These are phyloP conservation scores for Melanocharis versteri DNA, from an alignment of 2,113 vertebrate genomes.

Conservation along the genomic window DNA sequence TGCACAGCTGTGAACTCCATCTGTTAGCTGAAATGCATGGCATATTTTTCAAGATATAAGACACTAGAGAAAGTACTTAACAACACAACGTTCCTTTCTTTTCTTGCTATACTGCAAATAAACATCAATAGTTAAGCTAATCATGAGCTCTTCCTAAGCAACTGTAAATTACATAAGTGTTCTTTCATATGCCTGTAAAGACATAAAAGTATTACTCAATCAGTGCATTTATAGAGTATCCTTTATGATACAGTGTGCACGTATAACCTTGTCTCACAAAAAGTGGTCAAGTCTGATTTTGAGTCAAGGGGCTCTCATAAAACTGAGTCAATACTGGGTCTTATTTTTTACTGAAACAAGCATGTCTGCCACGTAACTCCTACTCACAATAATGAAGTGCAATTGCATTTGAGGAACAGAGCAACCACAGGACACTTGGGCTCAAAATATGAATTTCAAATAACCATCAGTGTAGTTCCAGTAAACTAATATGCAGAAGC, in stretches of 20 bases:
- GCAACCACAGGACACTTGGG: neutral
- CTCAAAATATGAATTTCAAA: neutral
- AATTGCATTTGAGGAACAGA: neutral
- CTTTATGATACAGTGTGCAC: neutral
- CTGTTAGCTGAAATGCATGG: constrained; percentile 24
- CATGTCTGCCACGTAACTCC: neutral
- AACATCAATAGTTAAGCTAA: constrained; percentile 29
- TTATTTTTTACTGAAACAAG: neutral
- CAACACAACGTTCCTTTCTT: neutral
- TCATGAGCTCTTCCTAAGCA: neutral
- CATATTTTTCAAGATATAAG: constrained; percentile 30
- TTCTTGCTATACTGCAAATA: neutral
- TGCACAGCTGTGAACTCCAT: constrained; percentile 54
- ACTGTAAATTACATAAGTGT: constrained; percentile 27
- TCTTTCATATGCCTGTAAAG: constrained; percentile 19
- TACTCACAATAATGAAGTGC: neutral
- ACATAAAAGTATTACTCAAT: neutral
- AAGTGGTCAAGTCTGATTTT: neutral
- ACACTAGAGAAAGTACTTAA: constrained; percentile 33
- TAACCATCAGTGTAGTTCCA: neutral
- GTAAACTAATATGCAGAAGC: neutral
- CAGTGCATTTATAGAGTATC: neutral
- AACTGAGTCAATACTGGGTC: neutral
- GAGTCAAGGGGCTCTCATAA: neutral
- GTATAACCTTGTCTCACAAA: neutral